Evolutionary conservation across 1,140 invertebrate genomes (phyloP), one percentile per base, ranked within the genome.

Genomic region (Zaprionus gabonicus): DNA sequence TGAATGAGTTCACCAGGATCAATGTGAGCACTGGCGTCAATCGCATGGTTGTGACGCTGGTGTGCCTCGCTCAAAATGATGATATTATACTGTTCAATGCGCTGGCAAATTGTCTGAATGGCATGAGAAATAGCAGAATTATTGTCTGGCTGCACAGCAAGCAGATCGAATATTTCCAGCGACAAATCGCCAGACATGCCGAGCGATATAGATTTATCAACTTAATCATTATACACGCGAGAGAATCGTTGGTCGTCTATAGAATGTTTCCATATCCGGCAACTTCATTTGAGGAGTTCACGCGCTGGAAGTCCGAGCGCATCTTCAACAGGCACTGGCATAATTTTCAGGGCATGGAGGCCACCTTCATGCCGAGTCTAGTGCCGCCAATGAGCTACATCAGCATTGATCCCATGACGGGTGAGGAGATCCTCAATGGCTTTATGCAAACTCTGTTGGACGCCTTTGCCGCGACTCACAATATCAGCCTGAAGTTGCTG

Each of bases 221-320:
- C 34, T 12, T 87, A 0, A 3, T 83, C 4, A 17, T 78, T 6
- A 13, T 82, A 5, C 23, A 53, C 7, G 2, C 1, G 12, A 34
- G 31, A 57, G 7, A 7, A 7, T 0, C 6, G 17, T 4, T 51
- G 1, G 7, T 4, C 0, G 13, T 68, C 3, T n/a, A 51, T 4
- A 57, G 65, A 4, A 23, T 83, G 20, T 27, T 49, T 4, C 83
- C 83, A 17, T 88, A 81, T 59, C 81, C 78, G 0, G 13, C 38
- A 17, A 17, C 81, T 0, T 23, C 15, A 0, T 68, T 80, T 7
- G 4, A 10, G 0, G 38, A 41, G 0, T 25, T 17, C 0, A 3
- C 3, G 0, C 2, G 25, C 0, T 13, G 10, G 13, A 51, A 3
- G 25, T 34, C 28, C 0, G 1, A 25, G 1, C 57, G 12, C 13